Base-by-base conservation (phyloP, 1,140 invertebrate species). In the Trichoplusia ni region DNA sequence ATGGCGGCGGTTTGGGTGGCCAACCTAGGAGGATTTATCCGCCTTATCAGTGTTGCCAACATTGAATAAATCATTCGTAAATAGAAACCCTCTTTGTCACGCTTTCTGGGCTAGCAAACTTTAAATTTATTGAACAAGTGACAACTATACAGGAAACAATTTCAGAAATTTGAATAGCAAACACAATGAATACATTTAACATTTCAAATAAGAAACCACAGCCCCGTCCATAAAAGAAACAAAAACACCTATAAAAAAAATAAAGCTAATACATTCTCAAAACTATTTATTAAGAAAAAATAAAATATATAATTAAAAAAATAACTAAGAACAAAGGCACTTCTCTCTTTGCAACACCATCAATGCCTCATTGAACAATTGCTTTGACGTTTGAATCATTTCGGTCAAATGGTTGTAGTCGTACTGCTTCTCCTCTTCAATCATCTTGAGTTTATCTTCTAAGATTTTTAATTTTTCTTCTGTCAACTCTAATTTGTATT, bases 341-440 rank as follows among this genome's bases (percentile, higher is more conserved):
- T 90, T 90, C 11, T 89, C 81, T 53, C 73, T 82, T 73, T 88
- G 87, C 58, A 90, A 78, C 49, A 88, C 82, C 1, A 67, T 54
- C 31, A 89, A 70, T 2, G 87, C 86, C 73, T 90, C 87, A 49
- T 90, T 86, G 53, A 90, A 90, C 25, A 89, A 71, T 61, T 89
- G 84, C 35, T 89, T 90, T 4, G 88, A 90, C 3, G 80, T 88
- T 76, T 90, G 84, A 59, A 90, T 86, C 88, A 90, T 90, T 18
- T 90, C 81, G 1, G 81, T 88, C 33, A 90, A 69, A 73, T 84
- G 76, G 38, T 80, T 78, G 40, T 79, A 84, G 77, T 90, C 88
- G 14, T 90, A 84, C 47, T 76, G 74, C 62, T 90, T 90, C 69
- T 90, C 88, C 69, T 90, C 88, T 75, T 88, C 85, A 7, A 89